Base-by-base conservation (phyloP, 2,113 vertebrate genomes). In the Lophotis ruficrista region DNA sequence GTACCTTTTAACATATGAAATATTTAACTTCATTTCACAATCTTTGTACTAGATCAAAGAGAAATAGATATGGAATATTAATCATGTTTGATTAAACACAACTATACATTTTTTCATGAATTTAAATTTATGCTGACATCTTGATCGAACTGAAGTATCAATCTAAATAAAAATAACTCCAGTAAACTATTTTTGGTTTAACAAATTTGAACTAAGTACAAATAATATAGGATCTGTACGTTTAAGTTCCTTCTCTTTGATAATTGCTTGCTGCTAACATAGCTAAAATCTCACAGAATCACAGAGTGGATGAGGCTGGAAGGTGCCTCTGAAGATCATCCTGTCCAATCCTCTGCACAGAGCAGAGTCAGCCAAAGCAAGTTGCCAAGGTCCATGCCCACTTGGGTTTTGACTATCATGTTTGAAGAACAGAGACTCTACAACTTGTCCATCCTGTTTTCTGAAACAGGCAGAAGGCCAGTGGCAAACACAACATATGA, bases 71-170 rank as follows among this genome's bases (percentile, higher is more conserved):
- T 9, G 15, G 35, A 71, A 28, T 56, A 35, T 66, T 90, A 80
- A 83, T 47, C 23, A 75, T 51, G 38, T 73, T 86, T 81, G 27
- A 65, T 83, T 83, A 92, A 95, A 70, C n/a, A 89, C 12, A 86
- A 11, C 27, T 57, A 77, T 48, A 37, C 4, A 38, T 90, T 72
- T 90, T 87, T 90, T 66, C 30, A 45, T 68, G 2, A 69, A 68
- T 66, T 73, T 38, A 66, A 66, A 86, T 62, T 54, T 90, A 73
- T 68, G 30, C 41, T 71, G 14, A 48, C 2, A 43, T 85, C 50
- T 57, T 62, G n/a, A 65, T 69, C 91, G 47, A 88, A 73, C 28
- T 48, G 35, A 84, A 79, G 9, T 31, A 84, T 68, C 48, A 82
- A 21, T 60, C 15, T 66, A 77, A 62, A 66, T 48, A 79, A 71